Conservation (phyloP, 2,113 vertebrate species). For the Suncus etruscus region DNA sequence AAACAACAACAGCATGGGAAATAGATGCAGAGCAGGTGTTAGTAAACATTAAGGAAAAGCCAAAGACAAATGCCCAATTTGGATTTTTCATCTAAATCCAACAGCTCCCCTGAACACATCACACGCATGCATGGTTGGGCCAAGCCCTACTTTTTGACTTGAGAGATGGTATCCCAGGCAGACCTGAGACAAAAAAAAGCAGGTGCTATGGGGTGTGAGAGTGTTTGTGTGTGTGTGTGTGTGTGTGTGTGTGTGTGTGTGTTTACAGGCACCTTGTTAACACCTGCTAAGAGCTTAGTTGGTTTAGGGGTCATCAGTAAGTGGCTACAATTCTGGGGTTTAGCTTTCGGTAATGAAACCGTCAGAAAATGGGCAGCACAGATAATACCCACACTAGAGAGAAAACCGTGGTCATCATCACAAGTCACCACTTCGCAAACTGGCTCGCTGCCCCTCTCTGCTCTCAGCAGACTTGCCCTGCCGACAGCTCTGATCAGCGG, state of each 20-base stretch:
- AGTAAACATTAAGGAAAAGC: neutral
- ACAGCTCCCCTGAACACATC: conserved; percentile 25
- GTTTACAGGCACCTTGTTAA: neutral
- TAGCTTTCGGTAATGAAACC: neutral
- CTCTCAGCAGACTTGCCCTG: neutral
- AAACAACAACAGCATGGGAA: neutral
- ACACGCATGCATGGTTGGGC: neutral
- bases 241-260: too few species aligned
- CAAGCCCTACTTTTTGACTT: neutral
- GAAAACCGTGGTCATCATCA: neutral
- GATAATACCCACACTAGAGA: neutral
- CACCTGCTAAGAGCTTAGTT: neutral
- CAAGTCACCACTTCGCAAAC: neutral
- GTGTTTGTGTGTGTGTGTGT: too few species aligned
- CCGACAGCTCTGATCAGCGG: neutral
- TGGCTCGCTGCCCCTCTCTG: neutral
- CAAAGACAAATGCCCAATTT: neutral
- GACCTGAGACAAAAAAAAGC: neutral
- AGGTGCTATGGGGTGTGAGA: rapidly evolving
- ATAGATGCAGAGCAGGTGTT: neutral
- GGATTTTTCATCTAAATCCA: conserved; percentile 29
- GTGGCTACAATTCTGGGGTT: rapidly evolving
- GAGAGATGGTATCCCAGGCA: neutral
- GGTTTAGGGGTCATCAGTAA: neutral
- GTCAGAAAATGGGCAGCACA: too few species aligned